Percentiles rank a stretch among this genome's conserved stretches.
Evolutionary conservation across 2,797 vertebrate species (phyloP).

Genomic region (Uromys caudimaculatus): DNA sequence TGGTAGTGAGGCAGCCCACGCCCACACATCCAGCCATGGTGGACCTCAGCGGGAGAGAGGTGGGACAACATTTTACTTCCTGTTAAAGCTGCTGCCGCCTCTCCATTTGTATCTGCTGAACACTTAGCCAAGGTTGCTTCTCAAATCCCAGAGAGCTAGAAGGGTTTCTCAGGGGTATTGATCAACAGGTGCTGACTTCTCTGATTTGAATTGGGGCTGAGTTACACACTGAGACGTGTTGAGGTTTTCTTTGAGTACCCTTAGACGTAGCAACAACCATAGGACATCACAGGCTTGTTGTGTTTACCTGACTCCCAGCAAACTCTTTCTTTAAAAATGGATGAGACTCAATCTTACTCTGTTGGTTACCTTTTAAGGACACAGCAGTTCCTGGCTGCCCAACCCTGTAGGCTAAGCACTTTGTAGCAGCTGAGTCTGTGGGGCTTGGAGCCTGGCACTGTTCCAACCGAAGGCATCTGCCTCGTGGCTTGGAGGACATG

Average conservation of each 20-base stretch:
- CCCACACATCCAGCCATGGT: constrained; percentile 91
- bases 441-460: constrained; percentile 41
- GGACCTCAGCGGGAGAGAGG: constrained; percentile 92
- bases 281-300: not conserved
- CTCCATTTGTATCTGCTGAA: constrained; percentile 2
- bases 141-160: not conserved
- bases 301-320: not conserved
- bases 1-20: constrained; percentile 87
- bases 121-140: not conserved
- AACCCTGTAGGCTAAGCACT: constrained; percentile 13
- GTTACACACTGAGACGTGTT: fast-evolving
- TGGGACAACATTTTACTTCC: constrained; percentile 81
- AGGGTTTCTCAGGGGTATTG: not conserved
- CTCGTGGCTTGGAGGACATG: not conserved
- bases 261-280: not conserved
- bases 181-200: not conserved
- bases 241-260: not conserved
- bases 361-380: constrained; percentile 55
- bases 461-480: not conserved
- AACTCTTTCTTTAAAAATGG: not conserved
- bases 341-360: not conserved
- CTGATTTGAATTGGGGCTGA: not conserved
- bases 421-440: constrained; percentile 55
- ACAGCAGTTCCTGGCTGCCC: not conserved
- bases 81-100: not conserved